Base-by-base conservation (phyloP, 92 coral and sea anemone genomes). In the Epizoanthus illoricatus region DNA sequence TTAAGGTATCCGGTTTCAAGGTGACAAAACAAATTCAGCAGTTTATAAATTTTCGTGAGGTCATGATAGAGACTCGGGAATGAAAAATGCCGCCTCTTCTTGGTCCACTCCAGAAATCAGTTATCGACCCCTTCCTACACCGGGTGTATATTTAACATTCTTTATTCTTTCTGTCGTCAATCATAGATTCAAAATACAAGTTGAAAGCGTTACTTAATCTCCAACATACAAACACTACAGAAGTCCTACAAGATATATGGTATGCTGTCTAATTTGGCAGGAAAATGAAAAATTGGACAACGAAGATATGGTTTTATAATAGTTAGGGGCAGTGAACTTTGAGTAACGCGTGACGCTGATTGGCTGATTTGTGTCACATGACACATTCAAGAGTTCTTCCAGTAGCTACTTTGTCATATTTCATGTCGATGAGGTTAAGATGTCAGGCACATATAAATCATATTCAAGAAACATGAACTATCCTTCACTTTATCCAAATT, bases 361-460 rank as follows among this genome's bases (percentile, higher is more conserved):
- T 93, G 98, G 95, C 70, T 67, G 80, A 76, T 76, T 70, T 36
- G 33, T 80, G 90, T 88, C 98, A 95, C 98, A 94, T 95, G 98
- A 81, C 71, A 73, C 54, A 65, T 68, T 87, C 33, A 81, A 81
- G 85, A 74, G 80, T 87, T 76, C 88, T 85, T 87, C 79, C 88
- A 49, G 84, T 57, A 85, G 92, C 66, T 90, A 88, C 85, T 92
- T 92, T 92, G 92, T 90, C 94, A 92, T 88, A 90, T 80, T 86
- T 90, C 94, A 86, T 89, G 87, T 83, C 86, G 91, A 82, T 81
- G 86, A 87, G 97, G 91, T 91, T 91, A 92, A 95, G 91, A 92
- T 95, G 98, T 95, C 98, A 92, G 90, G 91, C 85, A 86, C 93
- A 86, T 89, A 94, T 93, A 95, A 95, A 95, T 93, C 98, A 91